A percentile compares a stretch with the other conserved stretches of the same genome.
These are phyloP conservation scores for Meloe dianella DNA, from an alignment of 2,888 invertebrate genomes.

Conservation along the genomic window DNA sequence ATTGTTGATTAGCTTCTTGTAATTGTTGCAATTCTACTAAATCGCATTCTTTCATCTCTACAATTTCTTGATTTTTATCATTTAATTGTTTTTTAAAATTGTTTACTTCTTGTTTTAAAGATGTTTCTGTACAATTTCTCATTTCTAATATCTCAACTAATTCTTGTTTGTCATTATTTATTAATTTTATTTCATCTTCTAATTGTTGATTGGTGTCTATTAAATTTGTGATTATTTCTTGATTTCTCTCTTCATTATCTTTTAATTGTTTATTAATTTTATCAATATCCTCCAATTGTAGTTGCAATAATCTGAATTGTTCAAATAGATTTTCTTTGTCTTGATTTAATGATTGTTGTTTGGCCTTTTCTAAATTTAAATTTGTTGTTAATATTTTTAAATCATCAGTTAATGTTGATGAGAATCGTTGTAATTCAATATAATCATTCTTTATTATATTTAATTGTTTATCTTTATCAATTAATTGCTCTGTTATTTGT, in stretches of 20 bases:
- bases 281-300: too few relatives aligned
- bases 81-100: not conserved
- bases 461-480: too few relatives aligned
- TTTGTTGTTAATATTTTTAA: too few relatives aligned
- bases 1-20: not conserved
- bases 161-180: not conserved
- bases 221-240: not conserved
- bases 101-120: not conserved
- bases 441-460: too few relatives aligned
- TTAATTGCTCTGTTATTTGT: too few relatives aligned
- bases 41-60: not conserved
- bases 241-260: too few relatives aligned
- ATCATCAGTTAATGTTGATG: too few relatives aligned
- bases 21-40: not conserved
- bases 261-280: too few relatives aligned
- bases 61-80: slow-evolving; percentile 22
- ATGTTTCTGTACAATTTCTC: too few relatives aligned
- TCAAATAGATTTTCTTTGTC: slow-evolving; percentile 30
- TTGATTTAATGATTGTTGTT: slow-evolving; percentile 18
- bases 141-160: not conserved
- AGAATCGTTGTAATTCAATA: too few relatives aligned
- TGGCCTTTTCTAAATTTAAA: slow-evolving; percentile 4
- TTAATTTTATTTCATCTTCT: not conserved
- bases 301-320: slow-evolving; percentile 5
- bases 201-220: not conserved